Evolutionary conservation across 2,797 vertebrate genomes (phyloP).

Genomic region (Tachyglossus aculeatus): DNA sequence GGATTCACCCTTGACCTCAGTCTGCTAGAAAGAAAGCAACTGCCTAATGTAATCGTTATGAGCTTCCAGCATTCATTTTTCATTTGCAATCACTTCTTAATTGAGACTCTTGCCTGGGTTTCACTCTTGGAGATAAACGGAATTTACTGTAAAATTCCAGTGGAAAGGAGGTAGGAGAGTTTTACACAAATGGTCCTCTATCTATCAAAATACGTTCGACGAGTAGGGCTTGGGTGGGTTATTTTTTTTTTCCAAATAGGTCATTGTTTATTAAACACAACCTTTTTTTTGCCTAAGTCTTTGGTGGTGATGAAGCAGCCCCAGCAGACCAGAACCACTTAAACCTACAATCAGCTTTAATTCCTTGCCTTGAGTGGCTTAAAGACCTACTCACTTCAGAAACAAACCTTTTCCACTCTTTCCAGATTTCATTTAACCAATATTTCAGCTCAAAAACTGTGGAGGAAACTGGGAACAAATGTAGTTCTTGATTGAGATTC

Average conservation of each 20-base stretch:
- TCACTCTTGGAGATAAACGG: not conserved
- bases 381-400: not conserved
- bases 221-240: too few relatives aligned
- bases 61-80: not conserved
- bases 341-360: too few relatives aligned
- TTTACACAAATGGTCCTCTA: not conserved
- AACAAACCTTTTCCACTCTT: not conserved
- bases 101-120: not conserved
- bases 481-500: not conserved
- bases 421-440: not conserved
- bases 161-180: not conserved
- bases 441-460: not conserved
- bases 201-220: not conserved
- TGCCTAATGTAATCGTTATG: not conserved
- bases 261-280: not conserved
- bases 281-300: not conserved
- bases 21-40: not conserved
- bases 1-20: not conserved
- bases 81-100: not conserved
- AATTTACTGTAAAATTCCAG: not conserved
- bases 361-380: not conserved
- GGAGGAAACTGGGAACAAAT: not conserved
- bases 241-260: not conserved
- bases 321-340: too few relatives aligned
- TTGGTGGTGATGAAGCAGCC: too few relatives aligned